These are phyloP conservation scores for Eucidaris tribuloides DNA, from an alignment of 35 echinoderm and acorn worm genomes.

Conservation along the genomic window DNA sequence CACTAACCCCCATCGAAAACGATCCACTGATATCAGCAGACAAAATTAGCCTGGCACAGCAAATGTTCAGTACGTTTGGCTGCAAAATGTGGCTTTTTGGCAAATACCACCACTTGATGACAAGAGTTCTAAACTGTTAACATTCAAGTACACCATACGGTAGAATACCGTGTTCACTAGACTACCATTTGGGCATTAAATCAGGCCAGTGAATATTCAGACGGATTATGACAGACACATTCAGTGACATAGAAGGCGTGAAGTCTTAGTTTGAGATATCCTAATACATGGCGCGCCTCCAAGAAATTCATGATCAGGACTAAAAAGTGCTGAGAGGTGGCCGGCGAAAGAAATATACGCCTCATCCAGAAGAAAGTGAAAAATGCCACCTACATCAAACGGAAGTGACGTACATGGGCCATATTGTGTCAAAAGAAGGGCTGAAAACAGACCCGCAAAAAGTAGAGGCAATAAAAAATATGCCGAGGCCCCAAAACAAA, in stretches of 20 bases:
- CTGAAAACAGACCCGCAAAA: constrained; percentile 28
- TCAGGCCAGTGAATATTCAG: constrained; percentile 31
- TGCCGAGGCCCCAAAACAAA: background rate
- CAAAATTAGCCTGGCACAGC: constrained; percentile 29
- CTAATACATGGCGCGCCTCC: no score
- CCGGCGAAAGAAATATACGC: constrained; percentile 23
- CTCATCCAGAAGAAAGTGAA: constrained; percentile 51
- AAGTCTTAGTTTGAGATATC: constrained; percentile 54
- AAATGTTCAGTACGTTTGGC: constrained; percentile 55
- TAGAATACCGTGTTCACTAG: constrained; percentile 1
- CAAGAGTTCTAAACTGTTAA: constrained; percentile 31
- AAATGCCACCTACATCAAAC: constrained; percentile 24
- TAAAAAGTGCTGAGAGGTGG: no score
- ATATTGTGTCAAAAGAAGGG: constrained; percentile 39
- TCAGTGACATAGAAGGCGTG: constrained; percentile 32
- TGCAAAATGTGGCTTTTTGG: constrained; percentile 59
- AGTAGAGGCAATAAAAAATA: constrained; percentile 35
- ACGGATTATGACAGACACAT: background rate
- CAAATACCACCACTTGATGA: constrained; percentile 35
- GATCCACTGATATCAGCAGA: constrained; percentile 27
- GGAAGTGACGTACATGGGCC: constrained; percentile 23
- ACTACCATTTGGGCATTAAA: constrained; percentile 42
- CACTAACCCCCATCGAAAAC: constrained; percentile 42
- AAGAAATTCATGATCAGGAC: no score
- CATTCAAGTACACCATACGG: constrained; percentile 54